Evolutionary conservation across 1,140 invertebrate genomes (phyloP).

Genomic region (Babylonia areolata): DNA sequence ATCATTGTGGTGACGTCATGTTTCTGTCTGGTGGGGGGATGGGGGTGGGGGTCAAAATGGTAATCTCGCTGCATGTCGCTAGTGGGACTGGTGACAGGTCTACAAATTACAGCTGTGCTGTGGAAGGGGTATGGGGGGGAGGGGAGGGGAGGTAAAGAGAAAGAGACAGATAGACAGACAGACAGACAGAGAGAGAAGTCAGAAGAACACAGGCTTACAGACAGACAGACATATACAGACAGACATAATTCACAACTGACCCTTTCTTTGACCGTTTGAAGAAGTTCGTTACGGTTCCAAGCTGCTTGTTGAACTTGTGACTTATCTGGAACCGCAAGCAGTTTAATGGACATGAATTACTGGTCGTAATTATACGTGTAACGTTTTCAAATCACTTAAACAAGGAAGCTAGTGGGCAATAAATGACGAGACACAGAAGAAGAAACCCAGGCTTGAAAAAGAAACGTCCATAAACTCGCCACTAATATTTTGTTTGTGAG

Average conservation of each 20-base stretch:
- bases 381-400: background rate
- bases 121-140: too few relatives aligned
- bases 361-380: background rate
- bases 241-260: constrained; percentile 81
- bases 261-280: constrained; percentile 99
- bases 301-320: constrained; percentile 99
- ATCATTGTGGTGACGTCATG: too few relatives aligned
- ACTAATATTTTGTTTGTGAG: background rate
- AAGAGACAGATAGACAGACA: background rate
- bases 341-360: too few relatives aligned
- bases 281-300: constrained; percentile 97
- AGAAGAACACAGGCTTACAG: background rate
- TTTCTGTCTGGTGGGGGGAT: too few relatives aligned
- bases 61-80: too few relatives aligned
- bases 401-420: too few relatives aligned
- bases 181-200: background rate
- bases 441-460: too few relatives aligned
- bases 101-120: too few relatives aligned
- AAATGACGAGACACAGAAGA: too few relatives aligned
- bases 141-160: background rate
- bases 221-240: background rate
- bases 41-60: too few relatives aligned
- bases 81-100: too few relatives aligned
- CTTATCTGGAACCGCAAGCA: constrained; percentile 85
- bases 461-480: background rate